A percentile compares a stretch with the other conserved stretches of the same genome.
Evolutionary conservation across 1,140 invertebrate genomes (phyloP).

Genomic region (Camponotus vicinus): DNA sequence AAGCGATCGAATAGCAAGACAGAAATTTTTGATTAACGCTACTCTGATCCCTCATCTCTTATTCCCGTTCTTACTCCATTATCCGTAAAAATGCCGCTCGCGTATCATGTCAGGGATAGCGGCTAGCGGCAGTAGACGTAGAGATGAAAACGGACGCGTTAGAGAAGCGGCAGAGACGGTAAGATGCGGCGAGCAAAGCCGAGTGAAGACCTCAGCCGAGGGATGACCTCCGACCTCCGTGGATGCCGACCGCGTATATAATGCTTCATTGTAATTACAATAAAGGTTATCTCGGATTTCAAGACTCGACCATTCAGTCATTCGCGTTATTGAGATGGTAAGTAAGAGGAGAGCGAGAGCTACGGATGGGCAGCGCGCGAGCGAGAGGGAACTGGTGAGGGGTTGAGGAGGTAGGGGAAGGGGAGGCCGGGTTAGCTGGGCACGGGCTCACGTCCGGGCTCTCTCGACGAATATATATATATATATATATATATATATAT

Average conservation of each 20-base stretch:
- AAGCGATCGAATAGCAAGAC: not conserved
- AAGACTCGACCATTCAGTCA: constrained; percentile 78
- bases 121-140: not conserved
- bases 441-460: not conserved
- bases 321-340: constrained; percentile 84
- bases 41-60: not conserved
- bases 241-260: constrained; percentile 68
- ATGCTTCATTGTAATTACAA: constrained; percentile 84
- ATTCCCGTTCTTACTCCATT: not conserved
- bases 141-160: constrained; percentile 35
- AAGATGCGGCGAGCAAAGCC: constrained; percentile 45
- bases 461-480: too few species aligned
- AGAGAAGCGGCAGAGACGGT: constrained; percentile 26
- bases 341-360: constrained; percentile 68
- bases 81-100: constrained; percentile 16
- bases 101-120: not conserved
- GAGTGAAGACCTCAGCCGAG: constrained; percentile 69
- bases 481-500: not conserved
- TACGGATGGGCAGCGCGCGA: not conserved
- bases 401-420: not conserved
- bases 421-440: constrained; percentile 31
- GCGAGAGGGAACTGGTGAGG: not conserved
- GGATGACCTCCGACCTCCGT: constrained; percentile 67
- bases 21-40: not conserved
- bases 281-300: constrained; percentile 81